Conservation (phyloP, 2,113 vertebrate genomes). For the Anoura caudifer region DNA sequence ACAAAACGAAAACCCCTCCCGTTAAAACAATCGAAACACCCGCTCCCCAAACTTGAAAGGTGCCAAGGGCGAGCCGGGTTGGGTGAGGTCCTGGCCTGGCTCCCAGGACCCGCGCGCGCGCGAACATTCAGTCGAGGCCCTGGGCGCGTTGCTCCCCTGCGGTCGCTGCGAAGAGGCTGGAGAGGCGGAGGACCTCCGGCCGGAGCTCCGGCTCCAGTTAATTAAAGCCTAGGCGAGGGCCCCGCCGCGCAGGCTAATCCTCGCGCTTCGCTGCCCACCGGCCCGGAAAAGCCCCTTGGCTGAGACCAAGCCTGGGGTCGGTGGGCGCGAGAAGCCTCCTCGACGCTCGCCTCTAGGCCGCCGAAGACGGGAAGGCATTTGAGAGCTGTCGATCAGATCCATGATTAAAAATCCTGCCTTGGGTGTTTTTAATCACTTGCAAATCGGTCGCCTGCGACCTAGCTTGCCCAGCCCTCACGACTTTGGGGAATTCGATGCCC, state of each 20-base stretch:
- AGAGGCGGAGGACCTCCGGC: neutral
- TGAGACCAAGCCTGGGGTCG: neutral
- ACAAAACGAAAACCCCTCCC: conserved; percentile 22
- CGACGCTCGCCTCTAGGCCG: neutral
- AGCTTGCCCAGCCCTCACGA: neutral
- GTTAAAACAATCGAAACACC: neutral
- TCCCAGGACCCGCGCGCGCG: neutral
- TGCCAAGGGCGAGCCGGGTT: no score
- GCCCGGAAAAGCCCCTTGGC: conserved; percentile 52
- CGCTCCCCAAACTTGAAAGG: neutral
- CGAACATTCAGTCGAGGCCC: neutral
- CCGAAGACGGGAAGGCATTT: neutral
- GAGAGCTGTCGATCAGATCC: conserved; percentile 47
- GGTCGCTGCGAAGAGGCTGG: neutral
- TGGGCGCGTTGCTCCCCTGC: neutral
- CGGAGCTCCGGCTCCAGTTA: conserved; percentile 43
- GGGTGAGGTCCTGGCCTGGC: neutral
- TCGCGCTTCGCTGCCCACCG: conserved; percentile 41
- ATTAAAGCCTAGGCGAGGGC: conserved; percentile 52
- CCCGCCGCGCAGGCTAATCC: conserved; percentile 62
- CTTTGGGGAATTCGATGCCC: conserved; percentile 43
- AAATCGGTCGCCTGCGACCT: conserved; percentile 34
- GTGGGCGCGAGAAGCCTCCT: neutral
- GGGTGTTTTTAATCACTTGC: conserved; percentile 62
- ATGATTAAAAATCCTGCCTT: conserved; percentile 56